phyloP scores from a whole-genome alignment of 2,113 vertebrate genomes.

The Sorex fumeus region DNA sequence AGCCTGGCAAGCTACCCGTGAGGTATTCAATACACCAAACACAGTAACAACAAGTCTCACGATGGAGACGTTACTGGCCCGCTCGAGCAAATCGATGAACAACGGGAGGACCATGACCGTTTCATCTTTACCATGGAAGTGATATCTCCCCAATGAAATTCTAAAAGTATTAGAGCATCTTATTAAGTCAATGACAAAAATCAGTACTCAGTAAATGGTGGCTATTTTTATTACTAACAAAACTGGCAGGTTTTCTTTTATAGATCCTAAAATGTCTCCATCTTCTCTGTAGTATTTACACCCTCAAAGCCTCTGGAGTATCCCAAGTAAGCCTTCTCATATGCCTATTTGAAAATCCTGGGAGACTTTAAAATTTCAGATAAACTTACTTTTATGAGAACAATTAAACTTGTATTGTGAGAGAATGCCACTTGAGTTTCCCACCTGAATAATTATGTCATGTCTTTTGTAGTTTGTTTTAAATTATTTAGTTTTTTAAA shows the following conservation, averaged over 20 bases:
- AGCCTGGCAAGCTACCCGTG: too few species aligned
- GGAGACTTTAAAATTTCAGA: conserved; percentile 63
- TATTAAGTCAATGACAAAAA: conserved; percentile 25
- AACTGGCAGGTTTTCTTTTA: not conserved
- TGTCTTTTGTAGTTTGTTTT: conserved; percentile 62
- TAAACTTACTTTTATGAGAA: conserved; percentile 55
- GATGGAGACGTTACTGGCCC: too few species aligned
- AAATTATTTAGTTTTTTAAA: conserved; percentile 21
- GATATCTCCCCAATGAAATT: not conserved
- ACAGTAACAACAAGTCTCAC: too few species aligned
- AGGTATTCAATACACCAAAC: too few species aligned
- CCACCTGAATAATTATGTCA: conserved; percentile 43
- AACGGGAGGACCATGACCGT: too few species aligned
- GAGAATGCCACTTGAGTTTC: conserved; percentile 56
- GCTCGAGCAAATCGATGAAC: too few species aligned
- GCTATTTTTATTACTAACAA: not conserved
- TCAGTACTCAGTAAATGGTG: not conserved
- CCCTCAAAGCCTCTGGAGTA: not conserved
- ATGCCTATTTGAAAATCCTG: conserved; percentile 49
- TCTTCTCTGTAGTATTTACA: conserved; percentile 53
- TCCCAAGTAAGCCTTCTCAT: conserved; percentile 31
- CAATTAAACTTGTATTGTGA: not conserved
- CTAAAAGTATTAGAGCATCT: conserved; percentile 2
- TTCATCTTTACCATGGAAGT: not conserved
- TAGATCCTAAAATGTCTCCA: conserved; percentile 6